Conservation (phyloP, 2,888 invertebrate species). For the Amphimallon solstitiale region DNA sequence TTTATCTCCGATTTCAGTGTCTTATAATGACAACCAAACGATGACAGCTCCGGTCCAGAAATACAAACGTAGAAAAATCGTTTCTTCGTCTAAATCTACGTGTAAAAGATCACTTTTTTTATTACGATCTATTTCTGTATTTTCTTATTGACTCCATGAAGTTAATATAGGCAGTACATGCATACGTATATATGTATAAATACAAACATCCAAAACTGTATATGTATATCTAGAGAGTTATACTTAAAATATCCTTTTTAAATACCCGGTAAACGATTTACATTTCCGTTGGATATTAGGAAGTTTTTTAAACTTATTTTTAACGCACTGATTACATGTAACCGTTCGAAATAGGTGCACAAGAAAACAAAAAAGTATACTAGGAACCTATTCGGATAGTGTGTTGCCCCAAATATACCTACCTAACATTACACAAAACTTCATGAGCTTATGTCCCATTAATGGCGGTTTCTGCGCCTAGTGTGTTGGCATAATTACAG, state of each 20-base stretch:
- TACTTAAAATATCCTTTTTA: constrained; percentile 18
- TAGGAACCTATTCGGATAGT: not conserved
- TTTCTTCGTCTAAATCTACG: too few relatives aligned
- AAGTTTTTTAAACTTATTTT: constrained; percentile 8
- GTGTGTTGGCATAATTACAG: too few relatives aligned
- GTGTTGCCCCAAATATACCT: not conserved
- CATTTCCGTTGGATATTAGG: constrained; percentile 29
- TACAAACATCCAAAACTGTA: not conserved
- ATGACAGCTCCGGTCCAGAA: too few relatives aligned
- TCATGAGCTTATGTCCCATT: too few relatives aligned
- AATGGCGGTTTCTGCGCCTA: too few relatives aligned
- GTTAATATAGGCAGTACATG: not conserved
- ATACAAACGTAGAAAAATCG: too few relatives aligned
- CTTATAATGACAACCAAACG: too few relatives aligned
- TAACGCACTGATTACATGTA: constrained; percentile 11
- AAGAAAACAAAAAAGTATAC: not conserved
- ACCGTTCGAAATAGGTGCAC: constrained; percentile 14
- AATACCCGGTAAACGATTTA: constrained; percentile 28
- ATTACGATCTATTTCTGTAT: not conserved
- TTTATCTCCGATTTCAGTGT: too few relatives aligned
- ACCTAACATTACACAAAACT: too few relatives aligned
- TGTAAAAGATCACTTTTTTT: constrained; percentile 6
- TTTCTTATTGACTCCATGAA: constrained; percentile 15
- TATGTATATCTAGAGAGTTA: too few relatives aligned
- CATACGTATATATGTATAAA: not conserved